These are phyloP conservation scores for Enteromius viviparus DNA, from an alignment of 2,797 vertebrate genomes.

Conservation along the genomic window DNA sequence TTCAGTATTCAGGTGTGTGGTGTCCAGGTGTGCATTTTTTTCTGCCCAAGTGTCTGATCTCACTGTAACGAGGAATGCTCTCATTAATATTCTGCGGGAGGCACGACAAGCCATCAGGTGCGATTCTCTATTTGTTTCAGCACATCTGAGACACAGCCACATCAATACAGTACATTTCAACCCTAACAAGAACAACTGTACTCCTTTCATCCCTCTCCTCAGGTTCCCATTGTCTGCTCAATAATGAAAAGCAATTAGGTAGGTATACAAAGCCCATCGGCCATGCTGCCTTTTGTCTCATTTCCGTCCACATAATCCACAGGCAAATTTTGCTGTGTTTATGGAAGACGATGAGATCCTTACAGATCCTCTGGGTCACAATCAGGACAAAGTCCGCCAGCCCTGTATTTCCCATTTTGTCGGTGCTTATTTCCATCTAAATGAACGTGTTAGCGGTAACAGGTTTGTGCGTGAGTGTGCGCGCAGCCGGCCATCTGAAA, in stretches of 20 bases:
- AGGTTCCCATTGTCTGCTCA: conserved; percentile 77
- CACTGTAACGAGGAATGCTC: conserved; percentile 54
- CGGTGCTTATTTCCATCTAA: conserved; percentile 70
- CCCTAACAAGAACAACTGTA: conserved; percentile 74
- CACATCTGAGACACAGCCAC: conserved; percentile 76
- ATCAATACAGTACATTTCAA: conserved; percentile 79
- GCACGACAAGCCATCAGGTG: conserved; percentile 72
- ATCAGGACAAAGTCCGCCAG: conserved; percentile 66
- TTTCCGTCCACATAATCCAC: conserved; percentile 70
- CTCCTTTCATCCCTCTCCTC: conserved; percentile 76
- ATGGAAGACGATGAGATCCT: conserved; percentile 66
- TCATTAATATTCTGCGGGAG: conserved; percentile 73
- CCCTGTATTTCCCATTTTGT: conserved; percentile 58
- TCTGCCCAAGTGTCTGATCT: conserved; percentile 50
- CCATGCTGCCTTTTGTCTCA: conserved; percentile 75
- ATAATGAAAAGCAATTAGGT: conserved; percentile 83
- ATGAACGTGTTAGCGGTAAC: conserved; percentile 67
- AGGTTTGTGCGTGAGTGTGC: conserved; percentile 31
- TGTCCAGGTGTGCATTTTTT: conserved; percentile 54
- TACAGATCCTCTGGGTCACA: conserved; percentile 68
- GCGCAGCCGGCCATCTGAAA: conserved; percentile 72
- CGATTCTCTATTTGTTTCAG: conserved; percentile 74
- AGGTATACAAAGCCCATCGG: conserved; percentile 76
- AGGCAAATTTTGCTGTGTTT: conserved; percentile 68
- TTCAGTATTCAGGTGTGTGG: conserved; percentile 24